Conservation (phyloP, 2,888 invertebrate species). For the Apamea crenata region DNA sequence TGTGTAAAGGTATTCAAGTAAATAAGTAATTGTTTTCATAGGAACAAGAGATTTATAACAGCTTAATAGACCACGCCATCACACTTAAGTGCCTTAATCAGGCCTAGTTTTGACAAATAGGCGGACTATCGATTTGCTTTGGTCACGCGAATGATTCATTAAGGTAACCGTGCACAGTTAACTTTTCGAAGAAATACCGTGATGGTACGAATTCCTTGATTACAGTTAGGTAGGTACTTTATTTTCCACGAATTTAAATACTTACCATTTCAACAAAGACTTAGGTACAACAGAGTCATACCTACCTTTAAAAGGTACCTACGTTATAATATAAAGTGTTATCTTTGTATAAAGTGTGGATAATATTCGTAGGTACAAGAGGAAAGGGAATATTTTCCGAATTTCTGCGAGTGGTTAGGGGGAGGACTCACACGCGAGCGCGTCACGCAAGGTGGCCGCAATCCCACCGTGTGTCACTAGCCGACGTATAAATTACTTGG, state of each 20-base stretch:
- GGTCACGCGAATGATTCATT: conserved; percentile 56
- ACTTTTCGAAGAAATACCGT: conserved; percentile 42
- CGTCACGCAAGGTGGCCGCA: conserved; percentile 55
- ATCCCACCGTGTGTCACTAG: conserved; percentile 45
- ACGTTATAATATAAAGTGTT: neutral
- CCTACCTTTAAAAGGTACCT: conserved; percentile 12
- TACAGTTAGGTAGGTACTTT: conserved; percentile 1
- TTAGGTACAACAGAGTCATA: neutral
- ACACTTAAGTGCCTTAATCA: conserved; percentile 23
- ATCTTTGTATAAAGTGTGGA: conserved; percentile 1
- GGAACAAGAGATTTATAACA: neutral
- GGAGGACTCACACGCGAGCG: conserved; percentile 41
- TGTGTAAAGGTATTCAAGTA: neutral
- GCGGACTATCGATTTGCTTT: conserved; percentile 42
- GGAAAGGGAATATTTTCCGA: conserved; percentile 34
- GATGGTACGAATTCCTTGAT: conserved; percentile 37
- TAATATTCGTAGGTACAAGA: conserved; percentile 21
- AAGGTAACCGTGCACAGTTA: conserved; percentile 11
- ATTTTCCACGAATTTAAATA: conserved; percentile 28
- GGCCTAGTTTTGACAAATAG: conserved; percentile 35
- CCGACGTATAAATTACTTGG: conserved; percentile 38
- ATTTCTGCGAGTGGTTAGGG: conserved; percentile 21
- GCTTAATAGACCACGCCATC: neutral
- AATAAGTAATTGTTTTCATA: neutral
- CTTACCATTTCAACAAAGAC: neutral